Evolutionary conservation across 1,140 invertebrate species (phyloP), one percentile per base, ranked within the genome.

Genomic region (Luehdorfia chinensis): DNA sequence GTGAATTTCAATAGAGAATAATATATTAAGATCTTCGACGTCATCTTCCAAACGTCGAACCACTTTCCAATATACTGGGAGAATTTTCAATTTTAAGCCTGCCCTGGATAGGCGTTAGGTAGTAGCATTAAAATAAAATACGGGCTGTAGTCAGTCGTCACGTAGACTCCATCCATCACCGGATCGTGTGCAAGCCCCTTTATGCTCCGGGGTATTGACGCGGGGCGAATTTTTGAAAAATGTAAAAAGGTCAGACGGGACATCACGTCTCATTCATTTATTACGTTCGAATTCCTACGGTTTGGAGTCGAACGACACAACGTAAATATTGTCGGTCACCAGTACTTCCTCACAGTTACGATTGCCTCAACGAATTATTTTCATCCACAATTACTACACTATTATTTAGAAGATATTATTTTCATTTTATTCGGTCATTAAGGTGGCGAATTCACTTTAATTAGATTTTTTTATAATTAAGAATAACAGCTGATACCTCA

Each of bases 11-110:
- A 50, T 50, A 8, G 4, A 32, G 2, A 32, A 15, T 37, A 21
- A 37, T 37, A 23, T 37, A 37, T 37, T 37, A 37, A 12, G 34
- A 37, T 37, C 36, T 31, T 28, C 30, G 23, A 50, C 39, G 12
- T 30, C 36, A 41, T 34, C 19, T 11, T 41, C n/a, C n/a, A 25
- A 2, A 48, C 32, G 49, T 50, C 34, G 50, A 46, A 19, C 39
- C 51, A 51, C 46, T 67, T 71, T 64, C 64, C 60, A 59, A 73
- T 75, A 71, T 60, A 59, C 63, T 50, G 50, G 36, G 62, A 74
- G 79, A 84, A 84, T 84, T 84, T 84, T 84, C 79, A 80, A 84
- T 84, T 84, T 84, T 74, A 75, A 78, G 64, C 65, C 60, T 59
- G 62, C 53, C 62, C 43, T 32, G 53, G 62, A 52, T 34, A 43